Conservation (phyloP, 2,113 vertebrate species). For the Falco punctatus region DNA sequence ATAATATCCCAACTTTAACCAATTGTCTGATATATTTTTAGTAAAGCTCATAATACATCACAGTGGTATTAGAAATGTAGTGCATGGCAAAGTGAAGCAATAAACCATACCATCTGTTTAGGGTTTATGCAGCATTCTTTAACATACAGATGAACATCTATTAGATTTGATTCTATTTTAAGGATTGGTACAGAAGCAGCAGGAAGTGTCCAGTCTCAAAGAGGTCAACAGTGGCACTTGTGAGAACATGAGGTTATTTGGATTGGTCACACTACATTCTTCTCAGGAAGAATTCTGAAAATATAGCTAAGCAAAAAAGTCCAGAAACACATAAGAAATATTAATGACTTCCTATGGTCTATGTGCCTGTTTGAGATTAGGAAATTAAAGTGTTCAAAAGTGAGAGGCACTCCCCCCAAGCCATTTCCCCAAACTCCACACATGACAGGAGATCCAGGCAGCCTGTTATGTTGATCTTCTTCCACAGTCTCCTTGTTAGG, state of each 20-base stretch:
- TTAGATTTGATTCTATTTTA: neutral
- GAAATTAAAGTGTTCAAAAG: neutral
- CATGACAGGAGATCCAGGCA: neutral
- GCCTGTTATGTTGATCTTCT: neutral
- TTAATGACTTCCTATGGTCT: neutral
- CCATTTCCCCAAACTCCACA: neutral
- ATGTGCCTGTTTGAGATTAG: neutral
- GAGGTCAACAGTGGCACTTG: neutral
- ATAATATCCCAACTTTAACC: neutral
- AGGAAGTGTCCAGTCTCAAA: neutral
- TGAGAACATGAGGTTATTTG: accelerated
- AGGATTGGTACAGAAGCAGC: neutral
- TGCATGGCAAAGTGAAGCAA: neutral
- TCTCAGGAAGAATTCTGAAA: neutral
- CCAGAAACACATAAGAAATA: neutral
- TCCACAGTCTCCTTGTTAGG: neutral
- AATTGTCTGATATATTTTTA: neutral
- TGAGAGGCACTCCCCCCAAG: neutral
- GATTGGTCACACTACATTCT: accelerated
- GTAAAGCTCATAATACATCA: neutral
- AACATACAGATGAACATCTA: neutral
- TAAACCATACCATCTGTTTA: neutral
- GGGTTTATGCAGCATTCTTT: neutral
- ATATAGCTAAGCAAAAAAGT: neutral
- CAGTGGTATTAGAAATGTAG: neutral